Evolutionary conservation across 2,797 vertebrate species (phyloP).

Genomic region (Salmo trutta): DNA sequence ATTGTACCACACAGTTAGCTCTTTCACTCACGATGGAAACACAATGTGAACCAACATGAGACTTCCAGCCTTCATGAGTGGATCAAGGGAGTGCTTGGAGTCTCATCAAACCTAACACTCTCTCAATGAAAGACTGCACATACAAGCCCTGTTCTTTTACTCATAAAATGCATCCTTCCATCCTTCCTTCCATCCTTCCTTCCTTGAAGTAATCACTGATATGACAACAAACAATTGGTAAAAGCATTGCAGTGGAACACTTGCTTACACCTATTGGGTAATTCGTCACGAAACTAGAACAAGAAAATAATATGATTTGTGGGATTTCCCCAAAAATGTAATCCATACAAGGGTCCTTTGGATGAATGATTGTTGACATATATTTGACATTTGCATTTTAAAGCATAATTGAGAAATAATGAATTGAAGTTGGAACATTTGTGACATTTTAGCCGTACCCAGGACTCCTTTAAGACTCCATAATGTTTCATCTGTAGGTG

Average conservation of each 20-base stretch:
- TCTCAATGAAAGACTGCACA: not conserved
- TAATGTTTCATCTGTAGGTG: too few relatives aligned
- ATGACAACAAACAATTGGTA: not conserved
- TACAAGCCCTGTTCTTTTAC: not conserved
- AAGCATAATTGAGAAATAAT: too few relatives aligned
- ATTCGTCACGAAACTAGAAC: too few relatives aligned
- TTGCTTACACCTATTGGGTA: not conserved
- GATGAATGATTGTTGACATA: too few relatives aligned
- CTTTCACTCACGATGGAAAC: constrained; percentile 51
- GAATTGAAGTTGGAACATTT: too few relatives aligned
- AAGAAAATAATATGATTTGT: too few relatives aligned
- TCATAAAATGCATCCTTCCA: not conserved
- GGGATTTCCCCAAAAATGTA: too few relatives aligned
- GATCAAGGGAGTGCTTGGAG: constrained; percentile 63
- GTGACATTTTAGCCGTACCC: too few relatives aligned
- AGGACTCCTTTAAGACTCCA: too few relatives aligned
- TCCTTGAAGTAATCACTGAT: not conserved
- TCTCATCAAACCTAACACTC: constrained; percentile 43
- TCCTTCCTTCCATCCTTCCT: not conserved
- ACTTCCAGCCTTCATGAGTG: constrained; percentile 49
- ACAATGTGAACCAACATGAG: constrained; percentile 68
- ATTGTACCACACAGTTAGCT: constrained; percentile 60
- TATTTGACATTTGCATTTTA: too few relatives aligned
- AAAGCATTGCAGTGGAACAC: not conserved
- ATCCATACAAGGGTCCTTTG: too few relatives aligned